These are phyloP conservation scores for Eubucco bourcierii DNA, from an alignment of 2,113 vertebrate genomes.

Conservation along the genomic window DNA sequence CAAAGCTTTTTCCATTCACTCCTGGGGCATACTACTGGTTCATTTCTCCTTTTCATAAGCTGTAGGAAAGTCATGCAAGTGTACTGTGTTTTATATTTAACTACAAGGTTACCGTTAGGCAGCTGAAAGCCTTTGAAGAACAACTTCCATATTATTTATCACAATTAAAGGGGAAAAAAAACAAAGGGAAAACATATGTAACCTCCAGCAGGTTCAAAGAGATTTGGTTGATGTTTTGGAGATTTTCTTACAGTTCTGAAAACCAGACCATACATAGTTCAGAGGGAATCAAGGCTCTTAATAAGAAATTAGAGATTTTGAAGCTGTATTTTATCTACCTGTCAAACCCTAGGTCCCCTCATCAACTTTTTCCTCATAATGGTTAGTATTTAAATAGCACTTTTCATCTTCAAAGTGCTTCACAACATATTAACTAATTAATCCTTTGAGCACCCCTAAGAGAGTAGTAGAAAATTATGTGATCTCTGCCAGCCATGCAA, in stretches of 20 bases:
- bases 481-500: not conserved
- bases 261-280: constrained; percentile 12
- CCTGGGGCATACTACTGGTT: not conserved
- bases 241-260: constrained; percentile 24
- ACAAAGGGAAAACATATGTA: not conserved
- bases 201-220: constrained; percentile 1
- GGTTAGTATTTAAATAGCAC: constrained; percentile 1
- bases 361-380: not conserved
- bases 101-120: not conserved
- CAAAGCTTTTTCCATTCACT: not conserved
- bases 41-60: not conserved
- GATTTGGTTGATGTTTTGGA: constrained; percentile 4
- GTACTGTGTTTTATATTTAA: not conserved
- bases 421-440: constrained; percentile 55
- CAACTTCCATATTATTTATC: constrained; percentile 29
- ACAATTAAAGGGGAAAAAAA: constrained; percentile 28
- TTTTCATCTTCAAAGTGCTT: constrained; percentile 58
- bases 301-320: constrained; percentile 3
- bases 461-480: constrained; percentile 10
- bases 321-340: not conserved
- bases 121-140: constrained; percentile 26
- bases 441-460: constrained; percentile 42
- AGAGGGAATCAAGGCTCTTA: constrained; percentile 12
- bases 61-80: not conserved
- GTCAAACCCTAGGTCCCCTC: not conserved